phyloP scores from a whole-genome alignment of 2,797 vertebrate genomes.

The Odontamblyopus lacepedii region DNA sequence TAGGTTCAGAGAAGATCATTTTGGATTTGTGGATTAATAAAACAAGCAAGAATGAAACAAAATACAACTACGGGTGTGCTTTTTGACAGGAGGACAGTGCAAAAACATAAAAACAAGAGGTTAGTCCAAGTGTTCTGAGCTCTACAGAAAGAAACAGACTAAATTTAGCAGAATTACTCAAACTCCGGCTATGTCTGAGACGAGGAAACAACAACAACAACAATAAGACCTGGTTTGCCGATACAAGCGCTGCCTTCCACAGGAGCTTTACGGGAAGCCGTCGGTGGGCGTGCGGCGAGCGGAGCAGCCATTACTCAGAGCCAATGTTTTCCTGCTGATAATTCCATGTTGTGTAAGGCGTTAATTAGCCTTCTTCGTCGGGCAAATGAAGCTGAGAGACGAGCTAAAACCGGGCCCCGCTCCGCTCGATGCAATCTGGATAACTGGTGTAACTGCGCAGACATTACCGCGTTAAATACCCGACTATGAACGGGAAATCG shows the following conservation, averaged over 20 bases:
- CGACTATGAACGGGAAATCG: background rate
- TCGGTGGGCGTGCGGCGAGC: conserved; percentile 36
- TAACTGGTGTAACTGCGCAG: background rate
- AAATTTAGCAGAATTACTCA: too few species aligned
- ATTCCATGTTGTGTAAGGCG: conserved; percentile 51
- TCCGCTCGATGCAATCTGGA: background rate
- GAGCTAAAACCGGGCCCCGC: conserved; percentile 26
- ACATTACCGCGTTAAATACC: background rate
- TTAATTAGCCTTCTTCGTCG: conserved; percentile 48
- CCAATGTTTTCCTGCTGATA: conserved; percentile 54
- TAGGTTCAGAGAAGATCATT: too few species aligned
- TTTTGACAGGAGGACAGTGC: too few species aligned
- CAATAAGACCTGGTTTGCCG: background rate
- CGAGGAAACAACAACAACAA: too few species aligned
- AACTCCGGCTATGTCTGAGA: too few species aligned
- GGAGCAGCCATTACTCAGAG: conserved; percentile 42
- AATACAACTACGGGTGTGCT: too few species aligned
- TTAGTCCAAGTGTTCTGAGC: too few species aligned
- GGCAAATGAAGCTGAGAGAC: conserved; percentile 44
- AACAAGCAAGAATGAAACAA: too few species aligned
- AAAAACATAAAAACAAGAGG: too few species aligned
- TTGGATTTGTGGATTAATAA: too few species aligned
- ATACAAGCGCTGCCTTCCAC: background rate
- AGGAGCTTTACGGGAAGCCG: conserved; percentile 4
- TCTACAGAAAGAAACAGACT: too few species aligned